These are phyloP conservation scores for Rotaria macrura DNA, from an alignment of 2,888 invertebrate genomes.

Conservation along the genomic window DNA sequence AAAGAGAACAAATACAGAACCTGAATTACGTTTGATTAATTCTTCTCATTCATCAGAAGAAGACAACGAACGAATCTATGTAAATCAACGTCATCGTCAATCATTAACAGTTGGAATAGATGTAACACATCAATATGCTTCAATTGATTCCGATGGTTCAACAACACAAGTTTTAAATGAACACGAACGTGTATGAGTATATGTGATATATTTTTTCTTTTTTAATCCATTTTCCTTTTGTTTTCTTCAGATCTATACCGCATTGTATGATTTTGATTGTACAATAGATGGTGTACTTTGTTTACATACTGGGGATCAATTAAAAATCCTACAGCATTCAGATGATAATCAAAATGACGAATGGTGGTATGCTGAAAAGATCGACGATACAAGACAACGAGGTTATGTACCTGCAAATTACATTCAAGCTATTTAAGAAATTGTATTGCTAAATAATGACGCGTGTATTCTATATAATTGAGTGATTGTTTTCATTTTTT, in stretches of 20 bases:
- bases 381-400: background rate
- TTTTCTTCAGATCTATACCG: background rate
- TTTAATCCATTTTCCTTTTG: background rate
- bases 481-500: too few relatives aligned
- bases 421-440: background rate
- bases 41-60: background rate
- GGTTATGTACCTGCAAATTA: constrained; percentile 21
- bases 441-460: background rate
- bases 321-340: background rate
- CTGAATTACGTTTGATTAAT: background rate
- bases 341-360: background rate
- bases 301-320: background rate
- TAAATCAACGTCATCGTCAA: background rate
- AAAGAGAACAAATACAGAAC: background rate
- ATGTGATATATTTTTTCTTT: background rate
- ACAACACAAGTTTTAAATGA: background rate
- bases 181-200: background rate
- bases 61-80: background rate
- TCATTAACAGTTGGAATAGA: background rate
- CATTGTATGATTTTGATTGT: background rate
- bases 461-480: too few relatives aligned
- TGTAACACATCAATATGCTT: background rate
- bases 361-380: constrained; percentile 3
- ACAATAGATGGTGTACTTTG: background rate
- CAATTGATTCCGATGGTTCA: background rate